These are phyloP conservation scores for Tragelaphus buxtoni DNA, from an alignment of 2,113 vertebrate species.

Conservation along the genomic window DNA sequence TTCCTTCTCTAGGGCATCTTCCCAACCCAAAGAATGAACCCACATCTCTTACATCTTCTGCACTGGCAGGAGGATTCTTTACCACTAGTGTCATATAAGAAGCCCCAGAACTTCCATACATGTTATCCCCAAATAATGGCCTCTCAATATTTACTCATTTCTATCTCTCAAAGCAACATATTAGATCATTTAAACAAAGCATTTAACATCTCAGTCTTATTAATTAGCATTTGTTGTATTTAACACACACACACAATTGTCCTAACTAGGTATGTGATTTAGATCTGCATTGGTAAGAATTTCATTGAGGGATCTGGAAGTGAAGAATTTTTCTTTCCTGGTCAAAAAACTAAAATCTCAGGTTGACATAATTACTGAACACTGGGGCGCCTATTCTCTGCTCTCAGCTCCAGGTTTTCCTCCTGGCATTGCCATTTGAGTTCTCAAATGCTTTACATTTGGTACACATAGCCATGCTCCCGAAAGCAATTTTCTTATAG, in stretches of 20 bases:
- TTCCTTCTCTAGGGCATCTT: not conserved
- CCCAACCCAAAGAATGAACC: not conserved
- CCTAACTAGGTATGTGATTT: not conserved
- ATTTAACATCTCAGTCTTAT: not conserved
- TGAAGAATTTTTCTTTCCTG: not conserved
- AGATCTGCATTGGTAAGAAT: not conserved
- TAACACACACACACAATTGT: not conserved
- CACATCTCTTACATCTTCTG: not conserved
- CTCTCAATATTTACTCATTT: not conserved
- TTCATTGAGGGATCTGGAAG: not conserved
- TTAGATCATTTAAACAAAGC: not conserved
- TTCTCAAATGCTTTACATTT: not conserved
- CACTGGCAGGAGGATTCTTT: not conserved
- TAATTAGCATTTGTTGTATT: not conserved
- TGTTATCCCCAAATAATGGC: not conserved
- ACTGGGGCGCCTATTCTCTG: not conserved
- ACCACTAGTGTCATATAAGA: not conserved
- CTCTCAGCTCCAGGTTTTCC: not conserved
- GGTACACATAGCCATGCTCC: not conserved
- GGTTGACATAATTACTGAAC: not conserved
- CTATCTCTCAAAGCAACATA: not conserved
- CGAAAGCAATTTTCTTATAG: conserved; percentile 62
- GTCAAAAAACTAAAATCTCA: not conserved
- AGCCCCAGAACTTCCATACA: not conserved
- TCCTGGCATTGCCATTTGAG: not conserved